phyloP scores from a whole-genome alignment of 1,140 invertebrate species.

The Phocides pigmalion region DNA sequence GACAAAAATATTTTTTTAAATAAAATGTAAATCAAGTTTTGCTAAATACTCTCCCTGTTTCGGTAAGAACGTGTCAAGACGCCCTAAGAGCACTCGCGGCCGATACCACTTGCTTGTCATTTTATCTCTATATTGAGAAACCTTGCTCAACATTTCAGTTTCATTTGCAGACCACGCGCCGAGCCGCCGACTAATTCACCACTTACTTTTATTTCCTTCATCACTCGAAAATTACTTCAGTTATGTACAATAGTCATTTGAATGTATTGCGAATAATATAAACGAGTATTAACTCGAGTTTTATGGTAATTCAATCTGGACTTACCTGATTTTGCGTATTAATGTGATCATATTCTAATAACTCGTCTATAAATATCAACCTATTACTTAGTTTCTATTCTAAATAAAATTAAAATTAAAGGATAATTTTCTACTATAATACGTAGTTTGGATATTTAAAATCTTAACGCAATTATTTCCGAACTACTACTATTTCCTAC shows the following conservation, averaged over 20 bases:
- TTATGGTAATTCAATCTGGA: conserved; percentile 40
- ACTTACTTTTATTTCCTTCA: conserved; percentile 34
- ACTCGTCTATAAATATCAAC: conserved; percentile 29
- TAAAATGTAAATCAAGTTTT: no score
- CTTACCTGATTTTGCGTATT: conserved; percentile 24
- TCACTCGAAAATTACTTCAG: not conserved
- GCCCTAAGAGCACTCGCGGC: conserved; percentile 17
- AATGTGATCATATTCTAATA: conserved; percentile 23
- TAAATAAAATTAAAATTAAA: not conserved
- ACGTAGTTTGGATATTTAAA: no score
- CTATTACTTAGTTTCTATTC: not conserved
- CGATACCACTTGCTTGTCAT: conserved; percentile 47
- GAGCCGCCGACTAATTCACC: conserved; percentile 27
- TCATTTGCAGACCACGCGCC: conserved; percentile 27
- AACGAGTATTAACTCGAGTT: conserved; percentile 36
- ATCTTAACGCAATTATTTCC: no score
- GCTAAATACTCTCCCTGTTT: no score
- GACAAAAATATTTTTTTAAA: no score
- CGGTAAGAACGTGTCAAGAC: not conserved
- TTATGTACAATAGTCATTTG: conserved; percentile 1
- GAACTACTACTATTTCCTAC: no score
- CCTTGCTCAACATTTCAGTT: conserved; percentile 38
- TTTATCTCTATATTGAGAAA: conserved; percentile 49
- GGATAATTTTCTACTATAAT: no score
- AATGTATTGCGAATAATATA: conserved; percentile 12